phyloP scores from a whole-genome alignment of 2,888 invertebrate species.

The Pyrochroa serraticornis region DNA sequence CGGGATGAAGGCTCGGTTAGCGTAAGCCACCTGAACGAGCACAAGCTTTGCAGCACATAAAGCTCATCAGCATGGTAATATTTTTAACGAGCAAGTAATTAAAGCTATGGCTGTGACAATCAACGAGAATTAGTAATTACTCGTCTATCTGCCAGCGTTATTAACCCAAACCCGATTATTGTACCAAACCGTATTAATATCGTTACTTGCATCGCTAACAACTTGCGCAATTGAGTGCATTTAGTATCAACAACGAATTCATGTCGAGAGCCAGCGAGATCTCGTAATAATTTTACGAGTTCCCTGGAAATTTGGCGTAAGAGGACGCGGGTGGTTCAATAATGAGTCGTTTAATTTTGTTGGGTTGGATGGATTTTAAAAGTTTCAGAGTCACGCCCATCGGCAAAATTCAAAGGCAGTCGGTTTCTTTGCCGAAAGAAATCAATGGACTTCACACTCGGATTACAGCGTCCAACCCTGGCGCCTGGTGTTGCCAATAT shows the following conservation, averaged over 20 bases:
- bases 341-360: too few species aligned
- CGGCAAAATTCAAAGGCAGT: constrained; percentile 9
- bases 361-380: not conserved
- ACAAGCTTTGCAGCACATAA: constrained; percentile 2
- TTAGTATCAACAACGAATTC: constrained; percentile 31
- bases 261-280: constrained; percentile 9
- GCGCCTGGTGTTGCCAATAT: constrained; percentile 7
- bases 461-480: constrained; percentile 17
- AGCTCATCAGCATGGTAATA: constrained; percentile 27
- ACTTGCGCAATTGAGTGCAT: constrained; percentile 37
- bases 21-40: constrained; percentile 4
- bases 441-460: constrained; percentile 19
- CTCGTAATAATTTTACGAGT: too few species aligned
- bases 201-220: constrained; percentile 51
- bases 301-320: too few species aligned
- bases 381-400: not conserved
- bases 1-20: not conserved
- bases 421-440: constrained; percentile 19
- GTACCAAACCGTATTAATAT: constrained; percentile 50
- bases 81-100: constrained; percentile 37
- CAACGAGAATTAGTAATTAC: constrained; percentile 49
- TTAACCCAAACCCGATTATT: constrained; percentile 51
- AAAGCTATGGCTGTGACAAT: constrained; percentile 42
- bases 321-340: too few species aligned
- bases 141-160: constrained; percentile 48